These are phyloP conservation scores for Drosophila mercatorum DNA, from an alignment of 2,888 invertebrate species.

Conservation along the genomic window DNA sequence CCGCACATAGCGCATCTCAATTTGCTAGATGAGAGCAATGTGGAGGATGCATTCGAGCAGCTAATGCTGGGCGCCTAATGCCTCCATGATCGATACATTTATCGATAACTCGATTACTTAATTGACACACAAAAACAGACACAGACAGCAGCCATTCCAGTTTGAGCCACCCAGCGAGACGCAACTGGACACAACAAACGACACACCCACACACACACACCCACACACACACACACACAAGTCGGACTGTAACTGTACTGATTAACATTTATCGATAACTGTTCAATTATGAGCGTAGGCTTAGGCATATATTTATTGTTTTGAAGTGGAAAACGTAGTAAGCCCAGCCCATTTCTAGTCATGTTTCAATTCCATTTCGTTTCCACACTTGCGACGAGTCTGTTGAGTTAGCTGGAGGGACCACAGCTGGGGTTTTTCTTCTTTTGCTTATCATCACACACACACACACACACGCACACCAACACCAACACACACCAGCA, in stretches of 20 bases:
- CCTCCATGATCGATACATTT: constrained; percentile 25
- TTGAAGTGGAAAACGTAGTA: constrained; percentile 13
- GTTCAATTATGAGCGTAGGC: constrained; percentile 40
- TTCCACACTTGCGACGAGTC: constrained; percentile 39
- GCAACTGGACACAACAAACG: constrained; percentile 63
- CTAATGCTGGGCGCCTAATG: constrained; percentile 87
- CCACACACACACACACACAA: constrained; percentile 7
- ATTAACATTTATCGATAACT: constrained; percentile 45
- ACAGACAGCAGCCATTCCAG: constrained; percentile 53
- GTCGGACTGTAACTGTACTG: constrained; percentile 66
- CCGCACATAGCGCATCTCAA: constrained; percentile 89
- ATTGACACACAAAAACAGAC: constrained; percentile 32
- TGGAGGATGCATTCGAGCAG: constrained; percentile 95
- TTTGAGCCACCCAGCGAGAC: constrained; percentile 62
- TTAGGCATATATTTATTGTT: constrained; percentile 38
- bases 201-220: constrained; percentile 34
- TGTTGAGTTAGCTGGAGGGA: constrained; percentile 44
- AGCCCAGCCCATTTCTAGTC: constrained; percentile 43
- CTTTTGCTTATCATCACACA: constrained; percentile 13
- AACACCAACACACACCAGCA: constrained; percentile 17
- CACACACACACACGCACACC: constrained; percentile 15
- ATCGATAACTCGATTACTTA: constrained; percentile 26
- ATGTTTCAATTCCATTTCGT: constrained; percentile 42
- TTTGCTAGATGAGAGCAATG: constrained; percentile 91
- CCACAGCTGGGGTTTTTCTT: constrained; percentile 46